Base-by-base conservation (phyloP, 2,888 invertebrate species). In the Drosophila lacicola region DNA sequence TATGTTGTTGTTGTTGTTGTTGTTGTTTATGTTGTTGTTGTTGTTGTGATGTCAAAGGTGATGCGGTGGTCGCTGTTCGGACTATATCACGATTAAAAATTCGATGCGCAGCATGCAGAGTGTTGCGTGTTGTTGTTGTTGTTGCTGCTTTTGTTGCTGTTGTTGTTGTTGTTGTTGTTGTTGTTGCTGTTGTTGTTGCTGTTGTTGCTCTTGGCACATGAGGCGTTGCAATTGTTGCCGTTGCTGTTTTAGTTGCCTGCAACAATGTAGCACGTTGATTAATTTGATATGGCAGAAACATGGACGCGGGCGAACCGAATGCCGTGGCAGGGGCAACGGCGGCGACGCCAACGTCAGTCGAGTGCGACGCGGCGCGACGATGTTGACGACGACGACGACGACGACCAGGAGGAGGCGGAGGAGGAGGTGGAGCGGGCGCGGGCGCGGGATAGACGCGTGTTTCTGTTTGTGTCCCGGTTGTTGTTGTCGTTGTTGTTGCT, bases 201-300 rank as follows among this genome's bases (percentile, higher is more conserved):
- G 62, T n/a, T 49, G 36, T 17, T 47, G 47, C n/a, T 34, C 49
- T 50, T 77, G 80, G 67, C 79, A 75, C 78, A 75, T 72, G 80
- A 47, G 80, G 65, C 64, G 65, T 49, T 58, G 68, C 37, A 36
- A 19, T 5, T 61, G 74, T 53, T 62, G 50, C 13, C 64, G 63
- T 69, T 77, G 82, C 39, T 77, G 71, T 69, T 71, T 68, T 63
- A 61, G 78, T 64, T 78, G 78, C 71, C 78, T 89, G 90, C 89
- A 89, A 85, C 89, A 88, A 82, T 89, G 91, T 85, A 80, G 79
- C 80, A 78, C 72, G 72, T 79, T 90, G 90, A 86, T 90, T 90
- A 83, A 90, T 90, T 79, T 87, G 85, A 82, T 82, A 89, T 86
- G 80, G 84, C 82, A 78, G 70, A 73, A 78, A 74, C 87, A 90